phyloP scores from a whole-genome alignment of 1,140 invertebrate species.

The Penaeus chinensis region DNA sequence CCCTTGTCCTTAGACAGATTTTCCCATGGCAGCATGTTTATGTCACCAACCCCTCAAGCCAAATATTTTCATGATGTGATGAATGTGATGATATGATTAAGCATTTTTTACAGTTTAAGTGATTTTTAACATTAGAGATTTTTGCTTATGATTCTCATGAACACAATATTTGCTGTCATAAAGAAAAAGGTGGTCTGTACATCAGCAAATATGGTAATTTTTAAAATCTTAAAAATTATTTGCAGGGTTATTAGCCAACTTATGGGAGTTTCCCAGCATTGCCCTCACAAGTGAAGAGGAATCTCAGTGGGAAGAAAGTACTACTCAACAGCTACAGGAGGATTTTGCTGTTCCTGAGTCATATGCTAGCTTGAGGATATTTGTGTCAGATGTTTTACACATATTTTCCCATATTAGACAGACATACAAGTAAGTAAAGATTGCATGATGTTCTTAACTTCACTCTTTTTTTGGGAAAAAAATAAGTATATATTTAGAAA shows the following conservation, averaged over 20 bases:
- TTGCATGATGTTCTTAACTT: background rate
- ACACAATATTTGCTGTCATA: too few relatives aligned
- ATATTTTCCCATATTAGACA: conserved; percentile 64
- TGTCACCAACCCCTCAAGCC: too few relatives aligned
- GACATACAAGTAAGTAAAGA: conserved; percentile 57
- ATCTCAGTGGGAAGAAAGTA: background rate
- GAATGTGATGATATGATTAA: too few relatives aligned
- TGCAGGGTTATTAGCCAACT: conserved; percentile 64
- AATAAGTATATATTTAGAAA: too few relatives aligned
- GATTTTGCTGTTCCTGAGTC: conserved; percentile 10
- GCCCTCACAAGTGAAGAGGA: background rate
- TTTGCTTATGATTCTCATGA: too few relatives aligned
- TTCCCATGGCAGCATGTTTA: too few relatives aligned
- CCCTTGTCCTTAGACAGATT: too few relatives aligned
- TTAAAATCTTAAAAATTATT: background rate
- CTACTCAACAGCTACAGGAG: conserved; percentile 6
- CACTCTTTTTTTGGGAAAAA: background rate
- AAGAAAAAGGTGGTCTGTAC: too few relatives aligned
- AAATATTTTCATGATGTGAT: too few relatives aligned
- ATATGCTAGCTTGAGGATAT: background rate
- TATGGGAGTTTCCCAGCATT: conserved; percentile 64
- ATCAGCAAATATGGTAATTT: too few relatives aligned
- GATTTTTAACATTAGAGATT: too few relatives aligned
- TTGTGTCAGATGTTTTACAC: conserved; percentile 60
- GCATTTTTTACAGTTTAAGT: too few relatives aligned